Evolutionary conservation across 1,140 invertebrate genomes (phyloP), one percentile per base, ranked within the genome.

Genomic region (Sweltsa coloradensis): DNA sequence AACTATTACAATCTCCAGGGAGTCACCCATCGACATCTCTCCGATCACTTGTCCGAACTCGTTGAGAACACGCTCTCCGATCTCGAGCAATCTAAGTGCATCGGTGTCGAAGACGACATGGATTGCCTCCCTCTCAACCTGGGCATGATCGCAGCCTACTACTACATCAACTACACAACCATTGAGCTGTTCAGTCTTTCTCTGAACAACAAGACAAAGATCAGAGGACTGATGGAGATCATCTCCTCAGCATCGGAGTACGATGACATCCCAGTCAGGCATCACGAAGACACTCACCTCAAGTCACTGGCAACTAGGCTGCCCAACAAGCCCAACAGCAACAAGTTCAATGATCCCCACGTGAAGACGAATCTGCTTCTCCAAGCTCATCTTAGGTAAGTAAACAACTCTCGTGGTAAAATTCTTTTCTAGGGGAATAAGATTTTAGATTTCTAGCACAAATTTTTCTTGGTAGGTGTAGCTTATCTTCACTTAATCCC

Each of bases 141-240:
- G 60, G 97, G 97, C 50, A 99, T 99, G 93, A 99, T 99, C 66
- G 95, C 96, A 2, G 93, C 95, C 0, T 99, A 99, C 65, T 99
- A 99, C 65, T 99, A 99, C 63, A 99, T 99, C 53, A 97, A 98
- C 67, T 99, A 99, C 57, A 96, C 94, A 0, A 99, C 97, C 0
- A 99, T 99, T 51, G 85, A 99, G 66, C 69, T 99, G 47, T 99
- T 99, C 72, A 95, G 89, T 58, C 76, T 97, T 54, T 98, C 95
- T 2, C 65, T 99, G 4, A 97, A 94, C 41, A 89, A 76, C 50
- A 99, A 98, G 70, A 99, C 95, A 0, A 99, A 99, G 70, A 89
- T 98, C 37, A 78, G 93, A 21, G 94, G 94, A 26, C 70, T 99
- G 1, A 68, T 99, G 50, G 97, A 99, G 69, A 99, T 99, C 56